Percentiles rank a stretch among this genome's conserved stretches.
phyloP scores from a whole-genome alignment of 2,113 vertebrate species.

The Osmerus eperlanus region DNA sequence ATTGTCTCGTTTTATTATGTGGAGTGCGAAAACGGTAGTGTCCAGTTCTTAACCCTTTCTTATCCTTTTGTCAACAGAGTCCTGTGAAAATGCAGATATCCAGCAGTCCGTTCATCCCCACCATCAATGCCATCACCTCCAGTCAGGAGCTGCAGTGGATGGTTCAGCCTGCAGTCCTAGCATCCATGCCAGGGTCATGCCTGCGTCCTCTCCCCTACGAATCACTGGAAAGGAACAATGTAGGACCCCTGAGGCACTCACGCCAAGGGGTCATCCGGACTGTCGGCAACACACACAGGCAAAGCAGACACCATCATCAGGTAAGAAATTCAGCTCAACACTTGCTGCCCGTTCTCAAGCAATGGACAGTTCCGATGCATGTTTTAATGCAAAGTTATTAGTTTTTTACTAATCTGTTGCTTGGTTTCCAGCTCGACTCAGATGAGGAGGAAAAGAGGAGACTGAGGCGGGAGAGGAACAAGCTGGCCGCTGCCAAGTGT shows the following conservation, averaged over 20 bases:
- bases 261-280: conserved; percentile 81
- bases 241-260: conserved; percentile 69
- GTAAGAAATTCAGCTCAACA: conserved; percentile 43
- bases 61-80: not conserved
- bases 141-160: conserved; percentile 89
- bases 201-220: conserved; percentile 76
- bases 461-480: conserved; percentile 82
- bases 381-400: not conserved
- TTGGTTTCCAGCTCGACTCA: conserved; percentile 69
- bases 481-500: conserved; percentile 83
- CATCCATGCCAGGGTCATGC: conserved; percentile 80
- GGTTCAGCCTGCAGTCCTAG: conserved; percentile 84
- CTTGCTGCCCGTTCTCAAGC: not conserved
- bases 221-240: conserved; percentile 64
- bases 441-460: conserved; percentile 84
- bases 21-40: too few relatives aligned
- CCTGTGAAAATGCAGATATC: conserved; percentile 82
- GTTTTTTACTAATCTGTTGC: not conserved
- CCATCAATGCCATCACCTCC: conserved; percentile 84
- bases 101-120: conserved; percentile 82
- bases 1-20: too few relatives aligned
- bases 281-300: conserved; percentile 75
- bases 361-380: not conserved
- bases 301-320: conserved; percentile 78
- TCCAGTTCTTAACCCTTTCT: too few relatives aligned